phyloP scores from a whole-genome alignment of 2,797 vertebrate species.

The Pseudocheirus occidentalis region DNA sequence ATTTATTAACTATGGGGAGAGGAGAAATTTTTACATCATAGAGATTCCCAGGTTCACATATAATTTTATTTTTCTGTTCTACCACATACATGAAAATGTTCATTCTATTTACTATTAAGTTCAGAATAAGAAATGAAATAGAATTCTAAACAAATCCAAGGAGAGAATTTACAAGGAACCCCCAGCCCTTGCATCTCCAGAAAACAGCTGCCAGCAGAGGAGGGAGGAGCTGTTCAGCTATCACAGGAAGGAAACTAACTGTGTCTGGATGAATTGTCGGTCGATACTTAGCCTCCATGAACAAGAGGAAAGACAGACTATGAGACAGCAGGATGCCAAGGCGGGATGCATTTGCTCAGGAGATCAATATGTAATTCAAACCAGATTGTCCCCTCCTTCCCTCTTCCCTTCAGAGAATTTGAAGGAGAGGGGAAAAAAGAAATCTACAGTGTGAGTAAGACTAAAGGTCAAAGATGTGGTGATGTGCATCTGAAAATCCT shows the following conservation, averaged over 20 bases:
- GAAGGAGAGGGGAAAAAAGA: background rate
- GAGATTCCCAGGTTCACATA: background rate
- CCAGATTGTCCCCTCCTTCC: slow-evolving; percentile 9
- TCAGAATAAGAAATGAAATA: background rate
- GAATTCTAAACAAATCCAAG: background rate
- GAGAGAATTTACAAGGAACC: background rate
- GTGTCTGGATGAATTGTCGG: background rate
- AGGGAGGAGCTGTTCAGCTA: background rate
- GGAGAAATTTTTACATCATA: background rate
- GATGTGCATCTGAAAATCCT: background rate
- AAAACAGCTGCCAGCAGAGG: background rate
- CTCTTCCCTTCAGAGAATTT: slow-evolving; percentile 32
- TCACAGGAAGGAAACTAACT: background rate
- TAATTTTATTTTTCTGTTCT: background rate
- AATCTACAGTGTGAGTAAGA: slow-evolving; percentile 32
- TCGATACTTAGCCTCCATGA: background rate
- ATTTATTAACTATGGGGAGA: background rate
- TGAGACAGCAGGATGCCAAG: background rate
- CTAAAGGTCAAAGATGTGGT: slow-evolving; percentile 39
- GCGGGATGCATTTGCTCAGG: slow-evolving; percentile 24
- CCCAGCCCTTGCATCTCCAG: background rate
- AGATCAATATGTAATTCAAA: slow-evolving; percentile 66
- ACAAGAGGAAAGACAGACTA: background rate
- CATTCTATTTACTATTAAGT: background rate
- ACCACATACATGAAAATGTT: background rate